Evolutionary conservation across 2,888 invertebrate species (phyloP).

Genomic region (Epinotia brunnichana): DNA sequence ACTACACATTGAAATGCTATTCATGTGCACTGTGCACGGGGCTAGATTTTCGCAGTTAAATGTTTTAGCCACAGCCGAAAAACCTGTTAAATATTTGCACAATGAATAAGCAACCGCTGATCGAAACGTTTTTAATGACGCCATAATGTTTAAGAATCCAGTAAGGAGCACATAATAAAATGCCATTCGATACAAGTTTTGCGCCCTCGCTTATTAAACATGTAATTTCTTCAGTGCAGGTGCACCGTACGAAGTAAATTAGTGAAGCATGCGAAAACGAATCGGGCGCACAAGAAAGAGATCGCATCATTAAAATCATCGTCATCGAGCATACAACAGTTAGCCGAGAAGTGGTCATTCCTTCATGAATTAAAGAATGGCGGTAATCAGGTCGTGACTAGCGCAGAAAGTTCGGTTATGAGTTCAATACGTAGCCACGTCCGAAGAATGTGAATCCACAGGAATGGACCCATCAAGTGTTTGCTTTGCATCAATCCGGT

Average conservation of each 20-base stretch:
- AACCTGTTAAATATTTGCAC: slow-evolving; percentile 1
- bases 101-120: not conserved
- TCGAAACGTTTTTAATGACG: not conserved
- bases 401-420: slow-evolving; percentile 39
- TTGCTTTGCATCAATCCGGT: slow-evolving; percentile 48
- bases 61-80: not conserved
- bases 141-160: not conserved
- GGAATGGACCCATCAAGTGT: slow-evolving; percentile 42
- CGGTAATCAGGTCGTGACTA: slow-evolving; percentile 46
- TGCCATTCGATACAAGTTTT: slow-evolving; percentile 25
- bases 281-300: slow-evolving; percentile 31
- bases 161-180: slow-evolving; percentile 1
- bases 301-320: slow-evolving; percentile 31
- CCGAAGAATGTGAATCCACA: slow-evolving; percentile 29
- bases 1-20: not conserved
- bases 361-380: slow-evolving; percentile 45
- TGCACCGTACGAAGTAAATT: slow-evolving; percentile 30
- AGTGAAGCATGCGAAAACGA: slow-evolving; percentile 34
- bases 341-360: slow-evolving; percentile 39
- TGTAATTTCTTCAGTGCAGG: slow-evolving; percentile 37
- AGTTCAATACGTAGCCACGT: slow-evolving; percentile 26
- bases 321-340: slow-evolving; percentile 27
- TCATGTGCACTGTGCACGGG: not conserved
- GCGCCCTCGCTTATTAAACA: slow-evolving; percentile 21
- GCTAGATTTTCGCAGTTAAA: not conserved